Percentiles rank a stretch among this genome's conserved stretches.
phyloP scores from a whole-genome alignment of 2,797 vertebrate species.

The Amblyraja radiata region DNA sequence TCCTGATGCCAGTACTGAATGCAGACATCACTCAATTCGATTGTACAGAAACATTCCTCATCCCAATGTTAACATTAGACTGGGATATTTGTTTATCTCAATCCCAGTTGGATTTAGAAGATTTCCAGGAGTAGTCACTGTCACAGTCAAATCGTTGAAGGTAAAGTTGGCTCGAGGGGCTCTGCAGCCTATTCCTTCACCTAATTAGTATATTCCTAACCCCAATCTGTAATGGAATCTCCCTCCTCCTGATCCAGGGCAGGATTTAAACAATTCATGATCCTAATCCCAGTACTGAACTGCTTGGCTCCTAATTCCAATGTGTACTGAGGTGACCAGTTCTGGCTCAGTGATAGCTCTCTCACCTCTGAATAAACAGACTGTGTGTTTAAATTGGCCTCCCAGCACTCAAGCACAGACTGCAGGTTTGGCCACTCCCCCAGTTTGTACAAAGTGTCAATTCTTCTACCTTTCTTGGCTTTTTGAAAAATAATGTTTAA shows the following conservation, averaged over 20 bases:
- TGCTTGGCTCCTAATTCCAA: too few species aligned
- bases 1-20: background rate
- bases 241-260: background rate
- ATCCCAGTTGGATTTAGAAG: background rate
- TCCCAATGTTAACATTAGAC: background rate
- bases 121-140: too few species aligned
- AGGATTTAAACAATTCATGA: too few species aligned
- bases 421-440: background rate
- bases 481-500: background rate
- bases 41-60: background rate
- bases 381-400: background rate
- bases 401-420: background rate
- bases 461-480: background rate
- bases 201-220: background rate
- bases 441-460: background rate
- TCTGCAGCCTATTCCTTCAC: too few species aligned
- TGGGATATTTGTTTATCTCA: background rate
- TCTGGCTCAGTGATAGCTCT: background rate
- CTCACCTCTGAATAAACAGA: background rate
- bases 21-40: background rate
- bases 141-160: too few species aligned
- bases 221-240: background rate
- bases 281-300: too few species aligned
- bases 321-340: too few species aligned
- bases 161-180: too few species aligned